A percentile compares a stretch with the other conserved stretches of the same genome.
Evolutionary conservation across 1,140 invertebrate genomes (phyloP).

Genomic region (Drusus annulatus): DNA sequence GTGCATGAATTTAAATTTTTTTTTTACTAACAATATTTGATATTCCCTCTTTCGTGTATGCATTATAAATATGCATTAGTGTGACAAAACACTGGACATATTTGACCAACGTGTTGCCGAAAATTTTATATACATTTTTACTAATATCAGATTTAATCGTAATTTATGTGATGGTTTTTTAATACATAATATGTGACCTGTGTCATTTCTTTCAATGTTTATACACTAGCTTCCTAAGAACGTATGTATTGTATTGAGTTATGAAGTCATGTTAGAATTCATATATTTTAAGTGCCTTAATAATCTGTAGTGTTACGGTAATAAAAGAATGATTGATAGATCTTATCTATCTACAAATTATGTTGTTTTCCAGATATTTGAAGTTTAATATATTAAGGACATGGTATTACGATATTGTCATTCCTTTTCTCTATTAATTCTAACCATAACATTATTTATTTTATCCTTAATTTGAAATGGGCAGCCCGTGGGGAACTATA

Average conservation of each 20-base stretch:
- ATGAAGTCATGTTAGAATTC: slow-evolving; percentile 28
- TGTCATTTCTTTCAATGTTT: slow-evolving; percentile 32
- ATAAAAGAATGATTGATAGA: neutral
- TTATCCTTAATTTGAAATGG: too few species aligned
- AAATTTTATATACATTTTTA: slow-evolving; percentile 41
- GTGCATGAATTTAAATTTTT: slow-evolving; percentile 21
- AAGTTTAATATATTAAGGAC: neutral
- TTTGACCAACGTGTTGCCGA: slow-evolving; percentile 22
- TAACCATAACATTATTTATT: slow-evolving; percentile 7
- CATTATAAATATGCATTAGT: neutral
- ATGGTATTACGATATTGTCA: slow-evolving; percentile 22
- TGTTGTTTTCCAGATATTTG: neutral
- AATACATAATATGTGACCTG: too few species aligned
- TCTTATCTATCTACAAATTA: too few species aligned
- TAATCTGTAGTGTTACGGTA: slow-evolving; percentile 33
- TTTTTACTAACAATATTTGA: slow-evolving; percentile 26
- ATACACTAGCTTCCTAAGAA: slow-evolving; percentile 31
- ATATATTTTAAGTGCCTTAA: slow-evolving; percentile 52
- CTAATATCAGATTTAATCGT: slow-evolving; percentile 24
- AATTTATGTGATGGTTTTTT: slow-evolving; percentile 1
- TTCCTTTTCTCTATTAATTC: slow-evolving; percentile 9
- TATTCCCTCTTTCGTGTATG: neutral
- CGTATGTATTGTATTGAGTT: slow-evolving; percentile 14
- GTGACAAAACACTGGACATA: slow-evolving; percentile 13
- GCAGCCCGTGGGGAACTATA: too few species aligned